Evolutionary conservation across 2,797 vertebrate genomes (phyloP), one percentile per base, ranked within the genome.

Genomic region (Myiotriccus ornatus): DNA sequence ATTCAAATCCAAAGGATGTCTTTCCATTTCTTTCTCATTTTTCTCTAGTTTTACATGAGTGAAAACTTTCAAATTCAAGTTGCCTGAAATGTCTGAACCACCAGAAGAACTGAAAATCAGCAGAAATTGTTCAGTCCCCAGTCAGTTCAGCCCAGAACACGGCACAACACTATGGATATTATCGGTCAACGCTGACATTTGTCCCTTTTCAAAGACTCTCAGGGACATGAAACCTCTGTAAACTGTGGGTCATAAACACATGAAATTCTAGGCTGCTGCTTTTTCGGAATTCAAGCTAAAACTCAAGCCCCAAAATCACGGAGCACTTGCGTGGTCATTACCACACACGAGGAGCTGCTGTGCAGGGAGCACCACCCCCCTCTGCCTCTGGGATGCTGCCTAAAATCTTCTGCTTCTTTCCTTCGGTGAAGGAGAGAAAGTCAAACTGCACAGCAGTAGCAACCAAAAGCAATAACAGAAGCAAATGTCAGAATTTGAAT

Each of bases 401-500:
- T 27, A 8, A 71, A 84, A 67, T 7, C 37, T 81, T 44, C 80
- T 28, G 14, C 12, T 4, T 23, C 14, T 67, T 76, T 44, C 55
- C 69, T 41, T 27, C 6, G 60, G 67, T 3, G 37, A 63, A 44
- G 25, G 11, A 64, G 30, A 59, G 53, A 63, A 53, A 92, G 20
- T 27, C 57, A 67, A 87, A 76, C 60, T 52, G 32, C 81, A 77
- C 17, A 70, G 89, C 55, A 75, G 75, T 2, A 39, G 70, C 78
- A 85, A 64, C 77, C 41, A 55, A 78, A 55, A 59, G 32, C 82
- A 75, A 2, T 21, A 65, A 46, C 50, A 65, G 71, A 57, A 89
- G 52, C 39, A 94, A 95, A 88, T 71, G 73, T 86, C 83, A 86
- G 64, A n/a, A 94, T 95, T 73, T 94, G 68, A 92, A 85, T 74